Percentiles rank a stretch among this genome's conserved stretches.
phyloP scores from a whole-genome alignment of 2,888 invertebrate species.

The Phania funesta region DNA sequence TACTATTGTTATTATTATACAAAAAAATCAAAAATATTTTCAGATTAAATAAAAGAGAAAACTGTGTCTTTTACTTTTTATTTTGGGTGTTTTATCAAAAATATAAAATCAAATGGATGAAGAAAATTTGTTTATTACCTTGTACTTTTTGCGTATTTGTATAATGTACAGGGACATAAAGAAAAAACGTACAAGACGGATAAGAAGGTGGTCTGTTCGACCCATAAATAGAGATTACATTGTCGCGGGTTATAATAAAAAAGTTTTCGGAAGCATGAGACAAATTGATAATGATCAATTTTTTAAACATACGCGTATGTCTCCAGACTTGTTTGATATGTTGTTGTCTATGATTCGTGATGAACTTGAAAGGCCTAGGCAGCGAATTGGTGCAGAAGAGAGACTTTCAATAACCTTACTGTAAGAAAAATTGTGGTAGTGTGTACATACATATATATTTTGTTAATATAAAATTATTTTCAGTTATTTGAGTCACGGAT shows the following conservation, averaged over 20 bases:
- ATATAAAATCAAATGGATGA: no score
- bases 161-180: background rate
- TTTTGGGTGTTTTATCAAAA: no score
- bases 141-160: background rate
- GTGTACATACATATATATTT: background rate
- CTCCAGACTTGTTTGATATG: background rate
- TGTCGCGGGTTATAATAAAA: background rate
- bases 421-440: background rate
- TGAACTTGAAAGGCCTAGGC: background rate
- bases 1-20: no score
- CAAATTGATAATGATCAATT: background rate
- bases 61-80: no score
- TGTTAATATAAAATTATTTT: background rate
- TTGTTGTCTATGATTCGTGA: background rate
- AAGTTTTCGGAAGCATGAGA: background rate
- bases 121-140: background rate
- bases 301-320: background rate
- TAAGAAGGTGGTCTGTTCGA: background rate
- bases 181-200: background rate
- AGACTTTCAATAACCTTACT: background rate
- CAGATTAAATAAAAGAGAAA: no score
- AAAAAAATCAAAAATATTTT: no score
- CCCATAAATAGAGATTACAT: slow-evolving; percentile 1
- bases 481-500: background rate
- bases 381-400: slow-evolving; percentile 1